Base-by-base conservation (phyloP, 2,888 invertebrate species). In the Xanthostigma xanthostigma region DNA sequence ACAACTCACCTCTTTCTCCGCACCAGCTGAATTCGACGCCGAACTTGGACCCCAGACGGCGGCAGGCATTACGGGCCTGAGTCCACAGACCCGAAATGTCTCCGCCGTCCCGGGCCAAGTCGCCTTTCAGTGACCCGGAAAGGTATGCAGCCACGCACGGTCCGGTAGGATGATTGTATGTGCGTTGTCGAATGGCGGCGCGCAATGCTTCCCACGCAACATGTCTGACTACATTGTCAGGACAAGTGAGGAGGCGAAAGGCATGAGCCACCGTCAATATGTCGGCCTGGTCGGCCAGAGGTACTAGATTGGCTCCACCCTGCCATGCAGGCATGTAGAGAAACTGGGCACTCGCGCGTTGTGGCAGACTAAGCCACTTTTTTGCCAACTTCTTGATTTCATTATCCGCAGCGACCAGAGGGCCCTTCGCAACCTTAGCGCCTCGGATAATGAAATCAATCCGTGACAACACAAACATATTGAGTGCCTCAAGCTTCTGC, bases 291-390 rank as follows among this genome's bases (percentile, higher is more conserved):
- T 62, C 59, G 0, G 55, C 55, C 2, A 62, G 54, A n/a, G 61
- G 61, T 2, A 60, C 50, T 1, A 61, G 40, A 0, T 60, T 61
- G 10, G 57, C 57, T 0, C 62, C 62, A 0, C 62, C 61, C 46
- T 53, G 46, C 37, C 44, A 40, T 5, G 41, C 36, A 0, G 54
- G 55, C 5, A 60, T 43, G 50, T 50, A 57, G 4, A 62, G 52
- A 0, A 58, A 9, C 42, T 62, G 60, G 12, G 56, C 50, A 40
- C 56, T 59, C 8, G 59, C 59, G 2, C 61, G 36, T 45, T 57
- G 57, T 1, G 62, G 60, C 6, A 63, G 55, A 47, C 58, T 45
- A 41, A 63, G 44, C 62, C 61, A 62, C 1, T n/a, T 9, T 34
- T 62, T 61, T n/a, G n/a, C n/a, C n/a, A n/a, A n/a, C n/a, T n/a